Base-by-base conservation (phyloP, 2,113 vertebrate species). In the Ptilorrhoa leucosticta region DNA sequence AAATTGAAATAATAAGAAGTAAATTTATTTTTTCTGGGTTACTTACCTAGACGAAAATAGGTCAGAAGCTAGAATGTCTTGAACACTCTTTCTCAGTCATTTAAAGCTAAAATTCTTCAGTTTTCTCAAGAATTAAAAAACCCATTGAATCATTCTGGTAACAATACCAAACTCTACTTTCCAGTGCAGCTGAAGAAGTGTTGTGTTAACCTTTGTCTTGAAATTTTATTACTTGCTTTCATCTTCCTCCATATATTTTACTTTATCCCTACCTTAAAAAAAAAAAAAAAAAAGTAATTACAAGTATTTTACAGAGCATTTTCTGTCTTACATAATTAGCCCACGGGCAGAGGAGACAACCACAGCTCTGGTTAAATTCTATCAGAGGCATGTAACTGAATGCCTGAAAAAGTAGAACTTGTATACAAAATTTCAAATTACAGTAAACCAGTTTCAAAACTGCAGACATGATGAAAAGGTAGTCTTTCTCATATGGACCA, bases 111-210 rank as follows among this genome's bases (percentile, higher is more conserved):
- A 35, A 79, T 1, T 14, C 10, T 69, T 64, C 14, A 48, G 0
- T 8, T 73, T 22, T 17, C 11, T 13, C 14, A 1, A 27, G 47
- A 76, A 30, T 31, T 47, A 24, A 57, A 50, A 65, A 75, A 19
- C 1, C 9, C 0, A 0, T 24, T 1, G 51, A 69, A 48, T 26
- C 6, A 18, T 2, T 13, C 26, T 22, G 19, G 6, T 37, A 48
- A 48, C 11, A 40, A 13, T 18, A 13, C 3, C 4, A 61, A 47
- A 27, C 2, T 45, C 69, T 26, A 24, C 61, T 87, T 83, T 33
- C 28, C 17, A 51, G 44, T 65, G 2, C 10, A 44, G 4, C 2
- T 47, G 23, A 60, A 14, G 30, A 70, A 64, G 3, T 56, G 2
- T 4, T n/a, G 6, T 27, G 7, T 39, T 77, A 83, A 61, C 1